phyloP scores from a whole-genome alignment of 2,888 invertebrate species.

The Patella caerulea region DNA sequence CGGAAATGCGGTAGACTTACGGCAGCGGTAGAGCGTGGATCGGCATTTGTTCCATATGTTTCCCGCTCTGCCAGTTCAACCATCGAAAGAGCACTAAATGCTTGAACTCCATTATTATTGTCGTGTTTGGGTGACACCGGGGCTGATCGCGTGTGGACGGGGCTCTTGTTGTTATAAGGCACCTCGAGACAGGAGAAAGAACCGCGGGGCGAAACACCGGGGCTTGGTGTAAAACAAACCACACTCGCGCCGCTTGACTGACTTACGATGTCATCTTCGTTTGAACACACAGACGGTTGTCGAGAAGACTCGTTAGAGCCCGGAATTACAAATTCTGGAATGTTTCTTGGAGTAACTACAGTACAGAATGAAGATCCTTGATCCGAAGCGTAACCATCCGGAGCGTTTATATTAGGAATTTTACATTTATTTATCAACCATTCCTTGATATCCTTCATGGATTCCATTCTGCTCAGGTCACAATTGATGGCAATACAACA shows the following conservation, averaged over 20 bases:
- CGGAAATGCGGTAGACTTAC: slow-evolving; percentile 57
- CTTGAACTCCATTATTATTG: slow-evolving; percentile 35
- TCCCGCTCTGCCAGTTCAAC: slow-evolving; percentile 31
- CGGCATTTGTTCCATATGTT: slow-evolving; percentile 49
- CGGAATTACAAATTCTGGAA: slow-evolving; percentile 66
- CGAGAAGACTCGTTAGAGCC: slow-evolving; percentile 56
- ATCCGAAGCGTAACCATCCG: slow-evolving; percentile 14
- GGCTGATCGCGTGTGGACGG: slow-evolving; percentile 42
- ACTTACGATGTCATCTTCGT: slow-evolving; percentile 42
- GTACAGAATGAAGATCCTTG: slow-evolving; percentile 33
- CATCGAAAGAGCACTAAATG: slow-evolving; percentile 32
- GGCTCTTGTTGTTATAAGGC: slow-evolving; percentile 32
- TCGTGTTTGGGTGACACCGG: slow-evolving; percentile 58
- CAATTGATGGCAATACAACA: neutral
- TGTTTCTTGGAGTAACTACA: slow-evolving; percentile 57
- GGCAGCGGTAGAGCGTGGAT: slow-evolving; percentile 55
- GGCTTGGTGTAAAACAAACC: slow-evolving; percentile 45
- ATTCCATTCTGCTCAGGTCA: slow-evolving; percentile 44
- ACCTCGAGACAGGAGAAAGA: slow-evolving; percentile 44
- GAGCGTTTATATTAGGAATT: slow-evolving; percentile 25
- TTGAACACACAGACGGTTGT: slow-evolving; percentile 46
- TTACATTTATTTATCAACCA: slow-evolving; percentile 61
- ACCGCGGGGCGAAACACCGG: slow-evolving; percentile 40
- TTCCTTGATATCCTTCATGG: slow-evolving; percentile 57
- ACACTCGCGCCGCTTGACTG: slow-evolving; percentile 47